Base-by-base conservation (phyloP, 2,797 vertebrate species). In the Microctenopoma stevenorrisi region DNA sequence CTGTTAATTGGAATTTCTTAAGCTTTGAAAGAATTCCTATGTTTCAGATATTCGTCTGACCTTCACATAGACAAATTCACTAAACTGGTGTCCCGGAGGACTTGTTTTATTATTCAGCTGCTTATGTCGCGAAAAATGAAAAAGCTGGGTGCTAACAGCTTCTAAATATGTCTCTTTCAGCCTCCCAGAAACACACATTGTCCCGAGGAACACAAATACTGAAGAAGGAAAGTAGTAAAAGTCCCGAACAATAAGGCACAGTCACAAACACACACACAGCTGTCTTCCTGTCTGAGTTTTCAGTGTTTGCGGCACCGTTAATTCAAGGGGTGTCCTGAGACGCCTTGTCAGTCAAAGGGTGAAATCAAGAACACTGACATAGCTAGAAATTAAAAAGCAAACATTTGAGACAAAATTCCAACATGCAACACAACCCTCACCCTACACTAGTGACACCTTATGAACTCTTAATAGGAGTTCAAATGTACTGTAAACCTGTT, bases 101-200 rank as follows among this genome's bases (percentile, higher is more conserved):
- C 28, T 8, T 12, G 26, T 52, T 18, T 30, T 12, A 43, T 38
- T 16, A 26, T 62, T 62, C 68, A 54, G 64, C 66, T 79, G 76
- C 64, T 58, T 51, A 11, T 7, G n/a, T 33, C 38, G 8, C 35
- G 64, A 83, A 30, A 22, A 35, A 58, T 28, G 12, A 48, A 74
- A 55, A 6, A 7, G 2, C 9, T n/a, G n/a, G 63, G 18, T 1
- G 8, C 28, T n/a, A 37, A 16, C 18, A 22, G 11, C 26, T 3
- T 30, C 74, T 70, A 73, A 76, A 80, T 68, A 68, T 64, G 68
- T 42, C 62, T 55, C 5, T 28, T 11, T 12, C n/a, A 26, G 59
- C 61, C 66, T 50, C 35, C 48, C 62, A 69, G 61, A 43, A 72
- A 52, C 30, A 63, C 26, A 62, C 13, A 5, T 16, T 54, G 35